Conservation (phyloP, 2,113 vertebrate species). For the Euleptes europaea region DNA sequence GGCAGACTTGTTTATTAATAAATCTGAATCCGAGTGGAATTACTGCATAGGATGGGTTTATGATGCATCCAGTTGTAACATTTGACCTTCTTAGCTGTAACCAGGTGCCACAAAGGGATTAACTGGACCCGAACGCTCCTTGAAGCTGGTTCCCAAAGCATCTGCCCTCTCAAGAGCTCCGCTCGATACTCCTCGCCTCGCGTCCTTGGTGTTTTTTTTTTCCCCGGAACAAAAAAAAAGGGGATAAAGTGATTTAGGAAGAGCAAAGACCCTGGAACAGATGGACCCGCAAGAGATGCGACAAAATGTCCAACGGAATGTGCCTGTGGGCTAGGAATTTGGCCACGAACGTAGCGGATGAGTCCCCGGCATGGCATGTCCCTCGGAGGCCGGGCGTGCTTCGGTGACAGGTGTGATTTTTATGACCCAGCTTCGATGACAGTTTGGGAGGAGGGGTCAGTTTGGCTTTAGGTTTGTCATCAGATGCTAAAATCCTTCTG, state of each 20-base stretch:
- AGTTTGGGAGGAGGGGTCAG: conserved; percentile 77
- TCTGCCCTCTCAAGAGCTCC: conserved; percentile 5
- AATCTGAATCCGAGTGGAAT: background rate
- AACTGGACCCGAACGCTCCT: background rate
- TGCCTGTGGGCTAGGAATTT: conserved; percentile 79
- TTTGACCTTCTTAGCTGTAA: conserved; percentile 9
- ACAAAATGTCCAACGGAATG: conserved; percentile 89
- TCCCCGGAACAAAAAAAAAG: conserved; percentile 57
- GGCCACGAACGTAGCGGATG: conserved; percentile 76
- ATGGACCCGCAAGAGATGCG: conserved; percentile 79
- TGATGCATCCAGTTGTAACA: background rate
- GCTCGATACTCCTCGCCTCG: conserved; percentile 4
- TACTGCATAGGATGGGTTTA: background rate
- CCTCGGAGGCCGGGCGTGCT: conserved; percentile 74
- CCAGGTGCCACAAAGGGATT: background rate
- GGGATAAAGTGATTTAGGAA: conserved; percentile 77
- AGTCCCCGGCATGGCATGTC: conserved; percentile 84
- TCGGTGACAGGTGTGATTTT: conserved; percentile 93
- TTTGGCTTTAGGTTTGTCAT: conserved; percentile 85
- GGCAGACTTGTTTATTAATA: background rate
- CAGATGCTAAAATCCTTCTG: conserved; percentile 89
- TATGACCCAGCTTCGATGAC: conserved; percentile 87
- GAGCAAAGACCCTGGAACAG: conserved; percentile 80
- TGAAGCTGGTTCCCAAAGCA: background rate
- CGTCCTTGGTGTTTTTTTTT: conserved; percentile 57